phyloP scores from a whole-genome alignment of 1,140 invertebrate species.

The Hyphantria cunea region DNA sequence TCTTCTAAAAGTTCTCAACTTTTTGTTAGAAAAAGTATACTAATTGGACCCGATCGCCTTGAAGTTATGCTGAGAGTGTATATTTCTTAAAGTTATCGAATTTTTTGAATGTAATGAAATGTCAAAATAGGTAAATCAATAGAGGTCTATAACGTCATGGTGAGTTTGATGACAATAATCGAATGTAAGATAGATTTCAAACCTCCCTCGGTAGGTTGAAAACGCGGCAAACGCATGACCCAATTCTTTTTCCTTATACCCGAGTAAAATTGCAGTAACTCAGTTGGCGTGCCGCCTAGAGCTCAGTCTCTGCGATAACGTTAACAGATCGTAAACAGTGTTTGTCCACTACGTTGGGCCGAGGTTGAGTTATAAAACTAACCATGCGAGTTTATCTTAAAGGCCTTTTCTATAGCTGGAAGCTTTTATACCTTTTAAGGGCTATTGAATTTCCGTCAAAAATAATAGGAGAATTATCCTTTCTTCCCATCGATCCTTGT shows the following conservation, averaged over 20 bases:
- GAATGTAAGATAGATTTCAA: constrained; percentile 22
- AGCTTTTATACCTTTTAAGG: constrained; percentile 29
- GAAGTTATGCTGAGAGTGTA: constrained; percentile 3
- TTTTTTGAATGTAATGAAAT: not conserved
- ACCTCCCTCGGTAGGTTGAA: constrained; percentile 18
- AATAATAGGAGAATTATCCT: constrained; percentile 27
- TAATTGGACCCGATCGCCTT: constrained; percentile 14
- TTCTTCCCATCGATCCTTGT: constrained; percentile 19
- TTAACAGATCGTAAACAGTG: constrained; percentile 42
- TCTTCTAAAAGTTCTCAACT: constrained; percentile 9
- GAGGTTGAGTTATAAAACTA: constrained; percentile 38
- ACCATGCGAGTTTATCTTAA: constrained; percentile 35
- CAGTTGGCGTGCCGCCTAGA: not conserved
- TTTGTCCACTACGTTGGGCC: constrained; percentile 26
- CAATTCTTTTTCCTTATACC: constrained; percentile 25
- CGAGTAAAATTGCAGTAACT: constrained; percentile 6
- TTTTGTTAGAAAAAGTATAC: constrained; percentile 20
- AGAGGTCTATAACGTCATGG: constrained; percentile 20
- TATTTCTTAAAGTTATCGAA: constrained; percentile 1
- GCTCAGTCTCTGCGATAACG: constrained; percentile 16
- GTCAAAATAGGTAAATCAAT: not conserved
- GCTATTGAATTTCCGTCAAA: constrained; percentile 30
- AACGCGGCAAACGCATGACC: constrained; percentile 29
- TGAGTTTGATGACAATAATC: constrained; percentile 31
- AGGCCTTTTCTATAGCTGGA: constrained; percentile 26